phyloP scores from a whole-genome alignment of 2,797 vertebrate genomes.

The Sebastes iracundus region DNA sequence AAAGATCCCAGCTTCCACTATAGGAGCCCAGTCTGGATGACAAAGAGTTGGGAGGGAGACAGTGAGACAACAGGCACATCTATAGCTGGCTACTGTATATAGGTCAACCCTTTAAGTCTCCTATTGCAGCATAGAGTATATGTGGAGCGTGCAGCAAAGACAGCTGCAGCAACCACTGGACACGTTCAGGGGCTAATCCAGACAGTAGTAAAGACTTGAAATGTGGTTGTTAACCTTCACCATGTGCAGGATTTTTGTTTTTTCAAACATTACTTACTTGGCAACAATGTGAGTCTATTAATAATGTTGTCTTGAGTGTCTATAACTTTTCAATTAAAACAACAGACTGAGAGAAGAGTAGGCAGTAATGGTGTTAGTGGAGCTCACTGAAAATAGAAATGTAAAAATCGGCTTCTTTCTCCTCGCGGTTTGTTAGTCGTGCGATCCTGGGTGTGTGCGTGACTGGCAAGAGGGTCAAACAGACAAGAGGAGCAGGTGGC shows the following conservation, averaged over 20 bases:
- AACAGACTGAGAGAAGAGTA: not conserved
- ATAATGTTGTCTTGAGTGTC: not conserved
- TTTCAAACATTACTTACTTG: not conserved
- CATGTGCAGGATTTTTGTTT: not conserved
- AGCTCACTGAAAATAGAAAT: slow-evolving; percentile 8
- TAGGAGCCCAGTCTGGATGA: slow-evolving; percentile 5
- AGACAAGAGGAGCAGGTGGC: slow-evolving; percentile 88
- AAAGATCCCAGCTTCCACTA: slow-evolving; percentile 3
- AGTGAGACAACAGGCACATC: slow-evolving; percentile 26
- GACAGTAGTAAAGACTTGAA: not conserved
- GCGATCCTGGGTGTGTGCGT: slow-evolving; percentile 8
- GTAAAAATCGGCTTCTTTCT: not conserved
- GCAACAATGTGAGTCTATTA: not conserved
- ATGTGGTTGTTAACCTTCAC: not conserved
- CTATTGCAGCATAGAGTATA: slow-evolving; percentile 1
- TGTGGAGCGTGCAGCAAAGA: not conserved
- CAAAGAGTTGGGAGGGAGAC: slow-evolving; percentile 24
- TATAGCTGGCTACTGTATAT: slow-evolving; percentile 37
- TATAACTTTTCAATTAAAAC: not conserved
- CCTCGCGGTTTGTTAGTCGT: not conserved
- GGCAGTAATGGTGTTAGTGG: not conserved
- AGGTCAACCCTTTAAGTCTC: slow-evolving; percentile 42
- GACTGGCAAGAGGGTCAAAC: slow-evolving; percentile 77
- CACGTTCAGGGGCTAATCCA: not conserved
- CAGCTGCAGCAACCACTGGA: slow-evolving; percentile 15